Base-by-base conservation (phyloP, 1,140 invertebrate genomes). In the Anthonomus grandis region DNA sequence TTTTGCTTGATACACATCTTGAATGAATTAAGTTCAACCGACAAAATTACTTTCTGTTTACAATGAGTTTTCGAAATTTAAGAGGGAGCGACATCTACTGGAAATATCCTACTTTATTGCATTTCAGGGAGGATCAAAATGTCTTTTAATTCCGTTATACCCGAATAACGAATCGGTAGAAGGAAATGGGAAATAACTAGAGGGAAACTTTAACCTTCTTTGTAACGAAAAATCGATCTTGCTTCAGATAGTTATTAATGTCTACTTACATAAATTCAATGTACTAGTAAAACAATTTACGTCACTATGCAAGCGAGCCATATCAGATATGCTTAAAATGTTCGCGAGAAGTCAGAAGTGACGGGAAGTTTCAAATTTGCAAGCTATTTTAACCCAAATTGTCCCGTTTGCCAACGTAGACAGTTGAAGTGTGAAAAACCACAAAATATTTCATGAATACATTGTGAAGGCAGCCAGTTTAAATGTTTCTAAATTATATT, bases 1-100 rank as follows among this genome's bases (percentile, higher is more conserved):
- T 54, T 55, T 47, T 47, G 34, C 47, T 55, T 55, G 47, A 55
- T 46, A 55, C 53, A 55, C 42, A 55, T 55, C 53, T 39, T 31
- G 53, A 39, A 54, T 54, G 51, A 54, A 55, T 55, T 37, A 55
- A 55, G n/a, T 47, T 55, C 53, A 46, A 37, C 53, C 27, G 22
- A 15, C 10, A 13, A 55, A 24, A 55, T 54, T 54, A 54, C 51
- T 54, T 54, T 54, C 18, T 54, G 41, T 54, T 54, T 54, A 54
- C 51, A 45, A 24, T 22, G 25, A 22, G 45, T 45, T 19, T 54
- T 22, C 13, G 44, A 42, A 52, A 54, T 31, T 45, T 45, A 54
- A 25, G 34, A 54, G 41, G 22, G 21, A 23, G 12, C 21, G 19
- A 1, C 12, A 19, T 9, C n/a, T 10, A 22, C 27, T 49, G 27